Base-by-base conservation (phyloP, 2,797 vertebrate genomes). In the Esox masquinongy region DNA sequence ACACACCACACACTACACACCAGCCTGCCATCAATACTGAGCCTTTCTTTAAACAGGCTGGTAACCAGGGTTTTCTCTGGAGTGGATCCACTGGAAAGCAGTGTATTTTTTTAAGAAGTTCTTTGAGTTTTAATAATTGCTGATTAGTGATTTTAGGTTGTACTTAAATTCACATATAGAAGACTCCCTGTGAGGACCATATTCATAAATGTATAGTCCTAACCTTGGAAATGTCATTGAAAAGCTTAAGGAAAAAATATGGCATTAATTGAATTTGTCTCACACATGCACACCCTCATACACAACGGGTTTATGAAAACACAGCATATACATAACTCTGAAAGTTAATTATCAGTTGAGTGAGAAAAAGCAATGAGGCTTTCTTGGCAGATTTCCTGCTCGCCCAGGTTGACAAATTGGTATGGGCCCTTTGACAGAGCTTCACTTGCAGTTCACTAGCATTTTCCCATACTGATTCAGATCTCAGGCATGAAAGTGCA, bases 371-470 rank as follows among this genome's bases (percentile, higher is more conserved):
- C 80, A 83, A 84, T 85, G 85, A 89, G 83, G 88, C 88, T 91
- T 47, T 91, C 90, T 91, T 91, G 91, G 89, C 88, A 91, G 86
- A 90, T 89, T 91, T 92, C 88, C 91, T 88, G 89, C 85, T 93
- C 83, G 86, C 80, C 79, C 85, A 83, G 83, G 87, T 87, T 93
- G 92, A 93, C 91, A 89, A 91, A 93, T 92, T 90, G 88, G 88
- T 89, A 84, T 82, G 84, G 81, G 85, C 79, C 86, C 88, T 89
- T 77, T 86, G 88, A 92, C 90, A 90, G 86, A 80, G 88, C 88
- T 79, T 87, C 84, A 88, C 89, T 92, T 85, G 83, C 77, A 90
- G 86, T 80, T 85, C 75, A 83, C 84, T 88, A 87, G 91, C 87
- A 73, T 85, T 88, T 92, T 91, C 89, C 91, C 90, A 88, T 86